Percentiles rank a stretch among this genome's conserved stretches.
Conservation (phyloP, 1,140 invertebrate species). For the Drosophila fuyamai region DNA sequence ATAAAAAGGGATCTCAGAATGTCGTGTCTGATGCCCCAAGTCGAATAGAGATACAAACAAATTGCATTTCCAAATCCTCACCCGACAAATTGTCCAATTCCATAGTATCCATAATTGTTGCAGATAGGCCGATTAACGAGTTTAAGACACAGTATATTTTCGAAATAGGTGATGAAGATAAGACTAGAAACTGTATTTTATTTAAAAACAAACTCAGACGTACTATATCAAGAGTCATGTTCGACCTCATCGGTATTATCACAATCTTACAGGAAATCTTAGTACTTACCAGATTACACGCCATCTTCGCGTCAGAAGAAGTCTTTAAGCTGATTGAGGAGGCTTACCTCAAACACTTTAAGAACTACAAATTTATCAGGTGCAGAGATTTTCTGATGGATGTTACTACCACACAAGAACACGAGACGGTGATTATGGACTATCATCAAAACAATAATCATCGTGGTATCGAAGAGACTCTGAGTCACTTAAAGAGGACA, state of each 20-base stretch:
- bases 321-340: constrained; percentile 1
- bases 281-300: constrained; percentile 2
- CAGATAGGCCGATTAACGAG: constrained; percentile 5
- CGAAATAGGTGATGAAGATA: background rate
- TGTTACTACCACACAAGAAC: background rate
- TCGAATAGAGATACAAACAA: constrained; percentile 4
- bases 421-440: constrained; percentile 2
- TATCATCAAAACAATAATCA: constrained; percentile 19
- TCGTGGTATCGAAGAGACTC: constrained; percentile 14
- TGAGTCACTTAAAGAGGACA: constrained; percentile 1
- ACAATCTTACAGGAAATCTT: constrained; percentile 4
- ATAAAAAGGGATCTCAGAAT: constrained; percentile 12
- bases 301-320: constrained; percentile 4
- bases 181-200: background rate
- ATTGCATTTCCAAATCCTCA: background rate
- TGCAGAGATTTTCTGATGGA: constrained; percentile 3
- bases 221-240: background rate
- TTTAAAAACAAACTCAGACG: constrained; percentile 13
- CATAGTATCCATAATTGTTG: background rate
- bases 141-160: constrained; percentile 14
- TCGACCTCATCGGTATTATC: constrained; percentile 1
- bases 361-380: constrained; percentile 5
- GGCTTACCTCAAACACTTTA: constrained; percentile 9
- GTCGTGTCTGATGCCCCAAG: constrained; percentile 17
- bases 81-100: background rate